Base-by-base conservation (phyloP, 2,113 vertebrate genomes). In the Siniperca chuatsi region DNA sequence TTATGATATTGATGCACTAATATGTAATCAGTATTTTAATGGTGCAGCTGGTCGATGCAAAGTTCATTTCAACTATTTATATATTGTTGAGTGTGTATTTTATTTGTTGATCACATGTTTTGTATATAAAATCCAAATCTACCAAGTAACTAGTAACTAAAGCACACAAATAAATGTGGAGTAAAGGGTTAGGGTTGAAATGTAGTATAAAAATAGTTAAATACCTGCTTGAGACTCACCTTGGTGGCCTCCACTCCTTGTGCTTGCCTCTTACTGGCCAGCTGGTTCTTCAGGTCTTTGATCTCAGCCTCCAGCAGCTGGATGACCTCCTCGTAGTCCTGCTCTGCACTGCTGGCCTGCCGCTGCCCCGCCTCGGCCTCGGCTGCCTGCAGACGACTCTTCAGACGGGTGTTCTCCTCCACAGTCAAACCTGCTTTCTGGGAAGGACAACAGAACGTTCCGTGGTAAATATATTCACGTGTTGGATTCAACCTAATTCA, bases 261-360 rank as follows among this genome's bases (percentile, higher is more conserved):
- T 65, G 66, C 82, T 52, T 91, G 92, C 84, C 96, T 96, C 78
- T 95, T 97, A 50, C 91, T 92, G 0, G 68, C 84, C 84, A 97
- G 87, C 92, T 97, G 95, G 79, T 94, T 96, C 92, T 98, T 98
- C 80, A 98, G 95, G 91, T 98, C 97, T 67, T 82, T 94, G 90
- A 98, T 98, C 89, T 98, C 97, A 0, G 97, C 96, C 87, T 98
- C 97, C 85, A 98, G 95, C 64, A 98, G 92, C 83, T 96, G 96
- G 85, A 98, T 97, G 54, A 97, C 97, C 86, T 97, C 97, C 91
- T 98, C 97, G 0, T 98, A 98, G 94, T 98, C 97, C 93, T 97
- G 97, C 90, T 98, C 97, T 0, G 97, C 97, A 0, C 96, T 96
- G 92, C 95, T 95, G 2, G 93, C 89, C 76, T 95, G 95, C 57